phyloP scores from a whole-genome alignment of 2,888 invertebrate species.

The Lithophane socia region DNA sequence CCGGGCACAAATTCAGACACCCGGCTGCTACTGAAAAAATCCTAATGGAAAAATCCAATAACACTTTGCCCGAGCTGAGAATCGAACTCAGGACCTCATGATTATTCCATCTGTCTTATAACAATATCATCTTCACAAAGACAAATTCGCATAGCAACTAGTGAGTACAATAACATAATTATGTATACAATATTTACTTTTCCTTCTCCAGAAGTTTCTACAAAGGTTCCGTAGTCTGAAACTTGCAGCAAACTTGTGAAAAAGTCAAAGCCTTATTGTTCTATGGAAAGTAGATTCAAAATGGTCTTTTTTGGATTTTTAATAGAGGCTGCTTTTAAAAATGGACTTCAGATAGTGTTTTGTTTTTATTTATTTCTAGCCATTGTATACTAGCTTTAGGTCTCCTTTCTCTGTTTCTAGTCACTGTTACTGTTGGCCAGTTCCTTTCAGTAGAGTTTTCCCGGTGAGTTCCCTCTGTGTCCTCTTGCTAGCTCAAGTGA shows the following conservation, averaged over 20 bases:
- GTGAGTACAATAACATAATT: conserved; percentile 20
- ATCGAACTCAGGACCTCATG: no score
- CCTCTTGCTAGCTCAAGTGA: no score
- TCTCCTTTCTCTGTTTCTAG: no score
- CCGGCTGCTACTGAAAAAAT: no score
- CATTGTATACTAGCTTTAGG: no score
- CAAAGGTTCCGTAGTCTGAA: conserved; percentile 30
- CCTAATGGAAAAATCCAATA: no score
- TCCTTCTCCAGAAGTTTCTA: conserved; percentile 8
- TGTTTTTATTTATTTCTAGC: neutral
- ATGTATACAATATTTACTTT: conserved; percentile 35
- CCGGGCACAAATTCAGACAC: no score
- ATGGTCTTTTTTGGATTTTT: conserved; percentile 15
- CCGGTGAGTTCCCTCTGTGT: no score
- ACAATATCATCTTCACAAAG: conserved; percentile 1
- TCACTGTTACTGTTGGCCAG: no score
- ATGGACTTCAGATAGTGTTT: neutral
- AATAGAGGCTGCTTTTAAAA: conserved; percentile 23
- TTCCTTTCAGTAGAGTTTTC: no score
- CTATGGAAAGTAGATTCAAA: conserved; percentile 6
- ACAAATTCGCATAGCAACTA: neutral
- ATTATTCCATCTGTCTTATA: neutral
- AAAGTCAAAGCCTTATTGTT: conserved; percentile 33
- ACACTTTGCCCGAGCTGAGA: no score
- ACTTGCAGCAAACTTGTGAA: conserved; percentile 32